These are phyloP conservation scores for Villa cingulata DNA, from an alignment of 2,888 invertebrate genomes.

Conservation along the genomic window DNA sequence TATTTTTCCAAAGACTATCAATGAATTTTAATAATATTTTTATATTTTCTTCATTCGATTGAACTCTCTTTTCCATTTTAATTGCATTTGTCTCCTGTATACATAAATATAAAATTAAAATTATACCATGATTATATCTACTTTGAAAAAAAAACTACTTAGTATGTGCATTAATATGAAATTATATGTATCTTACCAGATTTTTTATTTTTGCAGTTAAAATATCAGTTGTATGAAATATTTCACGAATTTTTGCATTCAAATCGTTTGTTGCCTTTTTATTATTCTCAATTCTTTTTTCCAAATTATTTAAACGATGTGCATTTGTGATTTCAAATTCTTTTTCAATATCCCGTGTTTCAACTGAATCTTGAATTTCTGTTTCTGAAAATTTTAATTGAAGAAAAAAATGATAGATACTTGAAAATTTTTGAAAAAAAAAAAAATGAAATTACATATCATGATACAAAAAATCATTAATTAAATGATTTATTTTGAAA, in stretches of 20 bases:
- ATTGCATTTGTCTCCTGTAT: too few species aligned
- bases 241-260: conserved; percentile 28
- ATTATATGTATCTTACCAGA: conserved; percentile 29
- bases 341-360: conserved; percentile 42
- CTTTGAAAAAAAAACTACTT: too few species aligned
- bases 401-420: too few species aligned
- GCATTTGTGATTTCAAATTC: conserved; percentile 31
- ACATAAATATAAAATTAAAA: too few species aligned
- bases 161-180: too few species aligned
- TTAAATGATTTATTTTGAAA: too few species aligned
- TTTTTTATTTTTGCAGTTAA: conserved; percentile 28
- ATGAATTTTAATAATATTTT: neutral
- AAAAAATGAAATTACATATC: too few species aligned
- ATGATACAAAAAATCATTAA: too few species aligned
- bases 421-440: too few species aligned
- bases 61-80: neutral
- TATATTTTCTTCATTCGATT: neutral
- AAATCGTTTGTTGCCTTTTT: conserved; percentile 29
- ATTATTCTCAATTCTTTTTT: conserved; percentile 36
- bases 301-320: conserved; percentile 37
- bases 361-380: conserved; percentile 41
- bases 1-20: neutral
- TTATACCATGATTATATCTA: too few species aligned
- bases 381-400: conserved; percentile 8
- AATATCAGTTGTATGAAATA: conserved; percentile 29